Conservation (phyloP, 2,888 invertebrate genomes). For the Venusia cambrica region DNA sequence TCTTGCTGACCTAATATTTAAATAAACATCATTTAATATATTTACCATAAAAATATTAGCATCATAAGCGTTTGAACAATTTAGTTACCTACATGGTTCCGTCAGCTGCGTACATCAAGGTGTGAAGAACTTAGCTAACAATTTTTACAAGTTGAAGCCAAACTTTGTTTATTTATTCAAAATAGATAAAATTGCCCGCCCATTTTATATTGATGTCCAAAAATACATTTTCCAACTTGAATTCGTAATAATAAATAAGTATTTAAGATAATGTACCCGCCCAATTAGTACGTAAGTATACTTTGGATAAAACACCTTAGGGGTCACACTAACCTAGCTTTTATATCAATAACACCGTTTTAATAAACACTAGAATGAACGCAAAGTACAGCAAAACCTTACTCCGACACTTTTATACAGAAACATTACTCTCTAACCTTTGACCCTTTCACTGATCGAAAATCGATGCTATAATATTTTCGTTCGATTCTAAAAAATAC, state of each 20-base stretch:
- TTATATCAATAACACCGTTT: slow-evolving; percentile 18
- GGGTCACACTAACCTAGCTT: slow-evolving; percentile 25
- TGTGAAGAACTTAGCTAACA: slow-evolving; percentile 15
- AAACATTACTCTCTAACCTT: too few species aligned
- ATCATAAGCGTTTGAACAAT: slow-evolving; percentile 4
- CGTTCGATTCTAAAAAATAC: too few species aligned
- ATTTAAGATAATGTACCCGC: slow-evolving; percentile 11
- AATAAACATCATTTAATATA: too few species aligned
- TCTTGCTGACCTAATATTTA: too few species aligned
- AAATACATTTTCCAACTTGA: slow-evolving; percentile 19
- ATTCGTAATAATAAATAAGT: slow-evolving; percentile 5
- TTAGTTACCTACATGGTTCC: not conserved
- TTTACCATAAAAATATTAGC: too few species aligned
- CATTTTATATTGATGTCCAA: slow-evolving; percentile 22
- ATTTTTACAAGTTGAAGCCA: slow-evolving; percentile 6
- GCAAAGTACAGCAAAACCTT: slow-evolving; percentile 8
- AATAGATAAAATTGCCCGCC: slow-evolving; percentile 12
- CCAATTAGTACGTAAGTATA: slow-evolving; percentile 10
- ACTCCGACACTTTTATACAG: too few species aligned
- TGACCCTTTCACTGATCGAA: too few species aligned
- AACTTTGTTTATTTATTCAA: slow-evolving; percentile 12
- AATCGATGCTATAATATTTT: too few species aligned
- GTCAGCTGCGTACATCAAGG: slow-evolving; percentile 15
- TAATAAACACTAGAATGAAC: slow-evolving; percentile 10
- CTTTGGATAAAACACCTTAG: slow-evolving; percentile 18